A percentile compares a stretch with the other conserved stretches of the same genome.
Conservation (phyloP, 1,140 invertebrate species). For the Cydia splendana region DNA sequence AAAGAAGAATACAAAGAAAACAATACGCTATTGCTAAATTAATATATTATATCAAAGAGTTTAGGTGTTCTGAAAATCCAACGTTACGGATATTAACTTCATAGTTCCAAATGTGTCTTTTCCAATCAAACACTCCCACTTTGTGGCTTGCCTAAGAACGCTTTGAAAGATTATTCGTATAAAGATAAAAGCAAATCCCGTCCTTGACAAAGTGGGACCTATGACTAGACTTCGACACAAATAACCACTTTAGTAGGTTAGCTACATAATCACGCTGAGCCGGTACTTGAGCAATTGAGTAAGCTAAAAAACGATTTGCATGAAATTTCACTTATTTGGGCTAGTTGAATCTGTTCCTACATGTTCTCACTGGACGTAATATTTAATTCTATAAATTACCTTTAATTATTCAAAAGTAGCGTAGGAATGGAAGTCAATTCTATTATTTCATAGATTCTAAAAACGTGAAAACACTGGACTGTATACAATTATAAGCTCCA, state of each 20-base stretch:
- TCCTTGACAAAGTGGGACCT: no score
- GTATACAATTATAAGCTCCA: slow-evolving; percentile 66
- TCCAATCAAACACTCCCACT: no score
- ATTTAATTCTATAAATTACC: neutral
- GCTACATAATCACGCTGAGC: neutral
- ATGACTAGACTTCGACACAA: no score
- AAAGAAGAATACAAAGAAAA: neutral
- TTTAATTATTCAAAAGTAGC: neutral
- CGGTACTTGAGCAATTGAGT: neutral
- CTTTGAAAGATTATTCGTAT: no score
- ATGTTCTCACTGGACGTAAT: slow-evolving; percentile 1
- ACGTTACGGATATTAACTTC: neutral
- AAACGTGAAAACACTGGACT: slow-evolving; percentile 37
- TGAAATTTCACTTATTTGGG: neutral
- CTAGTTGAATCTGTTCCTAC: neutral
- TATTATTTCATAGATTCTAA: slow-evolving; percentile 1
- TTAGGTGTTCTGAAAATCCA: neutral
- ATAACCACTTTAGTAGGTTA: neutral
- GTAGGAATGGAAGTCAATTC: slow-evolving; percentile 1
- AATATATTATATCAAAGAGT: neutral
- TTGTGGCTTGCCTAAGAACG: no score
- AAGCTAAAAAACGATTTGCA: neutral
- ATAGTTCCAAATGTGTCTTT: neutral
- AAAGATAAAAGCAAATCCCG: no score
- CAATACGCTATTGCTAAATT: neutral